A percentile compares a stretch with the other conserved stretches of the same genome.
These are phyloP conservation scores for Phlogophora meticulosa DNA, from an alignment of 2,888 invertebrate genomes.

Conservation along the genomic window DNA sequence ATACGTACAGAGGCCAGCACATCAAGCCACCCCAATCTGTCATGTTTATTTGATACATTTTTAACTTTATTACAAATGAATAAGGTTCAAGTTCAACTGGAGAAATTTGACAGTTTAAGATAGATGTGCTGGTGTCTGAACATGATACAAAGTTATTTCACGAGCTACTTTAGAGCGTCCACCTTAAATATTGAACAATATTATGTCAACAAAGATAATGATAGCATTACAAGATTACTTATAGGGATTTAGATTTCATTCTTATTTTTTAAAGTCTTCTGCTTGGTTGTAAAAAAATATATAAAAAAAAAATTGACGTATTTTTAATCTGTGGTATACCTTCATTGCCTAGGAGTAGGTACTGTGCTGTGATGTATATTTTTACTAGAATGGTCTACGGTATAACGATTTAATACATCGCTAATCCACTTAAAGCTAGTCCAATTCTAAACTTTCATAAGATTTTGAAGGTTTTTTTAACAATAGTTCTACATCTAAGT, in stretches of 20 bases:
- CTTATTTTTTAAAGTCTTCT: constrained; percentile 58
- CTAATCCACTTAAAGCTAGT: constrained; percentile 39
- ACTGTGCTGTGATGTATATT: constrained; percentile 10
- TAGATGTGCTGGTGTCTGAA: no score
- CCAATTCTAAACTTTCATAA: constrained; percentile 43
- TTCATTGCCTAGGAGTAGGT: background rate
- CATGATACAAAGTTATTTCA: no score
- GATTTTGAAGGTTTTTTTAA: constrained; percentile 13
- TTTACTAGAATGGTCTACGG: constrained; percentile 6
- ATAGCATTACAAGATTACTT: constrained; percentile 36
- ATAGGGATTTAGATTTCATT: constrained; percentile 56
- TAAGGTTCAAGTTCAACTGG: no score
- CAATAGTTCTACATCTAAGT: constrained; percentile 6
- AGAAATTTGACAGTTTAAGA: no score
- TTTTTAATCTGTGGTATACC: background rate
- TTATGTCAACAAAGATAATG: constrained; percentile 56
- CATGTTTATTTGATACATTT: no score
- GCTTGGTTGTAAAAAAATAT: constrained; percentile 65
- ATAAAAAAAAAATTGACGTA: background rate
- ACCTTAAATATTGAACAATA: constrained; percentile 40
- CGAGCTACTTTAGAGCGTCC: background rate
- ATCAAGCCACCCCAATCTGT: no score
- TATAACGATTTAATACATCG: constrained; percentile 4
- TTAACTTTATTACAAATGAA: no score
- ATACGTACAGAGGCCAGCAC: no score